phyloP scores from a whole-genome alignment of 2,113 vertebrate species.

The Corythornis madagascariensis region DNA sequence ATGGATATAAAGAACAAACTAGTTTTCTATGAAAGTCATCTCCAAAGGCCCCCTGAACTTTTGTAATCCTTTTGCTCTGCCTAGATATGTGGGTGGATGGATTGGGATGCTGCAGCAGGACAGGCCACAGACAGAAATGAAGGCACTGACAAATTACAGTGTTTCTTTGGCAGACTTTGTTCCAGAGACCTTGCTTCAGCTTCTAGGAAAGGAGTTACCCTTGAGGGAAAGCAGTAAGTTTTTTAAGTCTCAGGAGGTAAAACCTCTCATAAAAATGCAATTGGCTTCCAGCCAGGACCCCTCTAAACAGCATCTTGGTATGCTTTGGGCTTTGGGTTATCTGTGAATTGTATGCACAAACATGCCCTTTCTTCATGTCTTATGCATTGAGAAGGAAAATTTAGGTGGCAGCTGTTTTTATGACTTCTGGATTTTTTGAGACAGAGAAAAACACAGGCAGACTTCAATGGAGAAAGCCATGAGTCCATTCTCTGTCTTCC shows the following conservation, averaged over 20 bases:
- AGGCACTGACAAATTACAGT: constrained; percentile 19
- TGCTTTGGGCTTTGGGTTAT: neutral
- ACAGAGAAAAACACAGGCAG: neutral
- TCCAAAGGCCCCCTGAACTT: neutral
- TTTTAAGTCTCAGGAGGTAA: constrained; percentile 1
- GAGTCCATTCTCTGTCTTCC: neutral
- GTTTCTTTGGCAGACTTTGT: neutral
- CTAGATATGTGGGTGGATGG: constrained; percentile 15
- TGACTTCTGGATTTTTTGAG: neutral
- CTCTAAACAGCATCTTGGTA: neutral
- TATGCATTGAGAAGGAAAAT: neutral
- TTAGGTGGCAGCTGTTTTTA: neutral
- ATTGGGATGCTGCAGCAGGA: constrained; percentile 26
- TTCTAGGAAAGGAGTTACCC: constrained; percentile 1
- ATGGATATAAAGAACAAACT: neutral
- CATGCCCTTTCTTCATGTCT: neutral
- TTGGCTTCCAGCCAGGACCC: neutral
- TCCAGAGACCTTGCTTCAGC: neutral
- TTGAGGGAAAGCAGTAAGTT: neutral
- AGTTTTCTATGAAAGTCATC: neutral
- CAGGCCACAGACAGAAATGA: neutral
- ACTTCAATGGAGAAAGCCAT: neutral
- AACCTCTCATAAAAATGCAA: neutral
- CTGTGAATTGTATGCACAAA: neutral
- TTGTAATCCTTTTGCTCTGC: neutral